Conservation (phyloP, 2,888 invertebrate genomes). For the Diplolepis rosae region DNA sequence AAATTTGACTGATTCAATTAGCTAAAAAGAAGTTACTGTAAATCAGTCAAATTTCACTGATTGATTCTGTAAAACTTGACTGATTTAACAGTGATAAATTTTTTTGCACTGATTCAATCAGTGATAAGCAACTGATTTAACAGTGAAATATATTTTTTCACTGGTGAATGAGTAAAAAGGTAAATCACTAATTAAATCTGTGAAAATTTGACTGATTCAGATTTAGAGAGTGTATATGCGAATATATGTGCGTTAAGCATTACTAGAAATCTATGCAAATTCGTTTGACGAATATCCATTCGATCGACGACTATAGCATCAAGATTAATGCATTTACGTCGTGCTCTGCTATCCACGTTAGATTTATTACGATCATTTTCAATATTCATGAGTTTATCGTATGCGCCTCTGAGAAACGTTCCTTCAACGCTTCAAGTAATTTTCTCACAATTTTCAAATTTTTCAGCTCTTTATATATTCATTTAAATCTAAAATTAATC, state of each 20-base stretch:
- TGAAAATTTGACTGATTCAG: too few species aligned
- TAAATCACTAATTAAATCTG: too few species aligned
- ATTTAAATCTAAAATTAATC: not conserved
- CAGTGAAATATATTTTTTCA: too few species aligned
- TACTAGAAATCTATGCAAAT: constrained; percentile 11
- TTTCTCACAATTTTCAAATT: not conserved
- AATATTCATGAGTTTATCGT: constrained; percentile 18
- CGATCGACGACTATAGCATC: not conserved
- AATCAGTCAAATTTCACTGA: too few species aligned
- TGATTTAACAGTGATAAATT: too few species aligned
- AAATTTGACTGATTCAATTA: too few species aligned
- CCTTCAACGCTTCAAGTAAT: not conserved
- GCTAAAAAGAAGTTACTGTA: too few species aligned
- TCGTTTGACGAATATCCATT: not conserved
- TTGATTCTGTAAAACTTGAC: too few species aligned
- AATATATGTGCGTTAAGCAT: not conserved
- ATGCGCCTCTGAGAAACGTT: not conserved
- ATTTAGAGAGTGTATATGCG: too few species aligned
- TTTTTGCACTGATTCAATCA: too few species aligned
- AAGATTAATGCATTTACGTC: constrained; percentile 1
- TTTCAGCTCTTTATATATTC: not conserved
- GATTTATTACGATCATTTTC: constrained; percentile 15
- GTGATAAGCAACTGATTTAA: too few species aligned
- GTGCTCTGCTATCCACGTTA: not conserved
- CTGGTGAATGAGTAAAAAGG: too few species aligned